Conservation (phyloP, 2,113 vertebrate genomes). For the Nothobranchius kuhntae region DNA sequence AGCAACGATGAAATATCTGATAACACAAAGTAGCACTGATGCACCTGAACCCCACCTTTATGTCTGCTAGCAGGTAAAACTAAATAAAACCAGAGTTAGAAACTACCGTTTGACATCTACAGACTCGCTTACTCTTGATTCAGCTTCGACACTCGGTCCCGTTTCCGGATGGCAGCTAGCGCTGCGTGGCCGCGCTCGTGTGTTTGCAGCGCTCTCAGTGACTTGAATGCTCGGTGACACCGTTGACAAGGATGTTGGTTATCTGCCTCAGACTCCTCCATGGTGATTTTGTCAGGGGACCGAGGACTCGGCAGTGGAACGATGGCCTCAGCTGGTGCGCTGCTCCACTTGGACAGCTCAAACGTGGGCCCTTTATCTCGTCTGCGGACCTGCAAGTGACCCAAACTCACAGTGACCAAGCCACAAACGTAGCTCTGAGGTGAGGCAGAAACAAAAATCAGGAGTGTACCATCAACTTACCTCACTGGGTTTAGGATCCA, state of each 20-base stretch:
- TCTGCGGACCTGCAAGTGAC: constrained; percentile 21
- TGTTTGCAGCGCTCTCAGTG: constrained; percentile 87
- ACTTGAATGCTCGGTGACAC: constrained; percentile 87
- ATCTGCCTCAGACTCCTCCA: background rate
- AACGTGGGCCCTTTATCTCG: constrained; percentile 8
- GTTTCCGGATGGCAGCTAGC: constrained; percentile 86
- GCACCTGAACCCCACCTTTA: too few species aligned
- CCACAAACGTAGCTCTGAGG: background rate
- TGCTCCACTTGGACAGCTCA: background rate
- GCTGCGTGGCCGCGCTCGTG: constrained; percentile 91
- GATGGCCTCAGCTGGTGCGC: background rate
- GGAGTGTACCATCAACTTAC: constrained; percentile 54
- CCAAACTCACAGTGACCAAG: background rate
- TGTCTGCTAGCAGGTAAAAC: too few species aligned
- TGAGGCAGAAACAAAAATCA: background rate
- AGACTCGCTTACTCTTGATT: constrained; percentile 85
- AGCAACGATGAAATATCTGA: background rate
- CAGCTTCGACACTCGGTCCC: constrained; percentile 81
- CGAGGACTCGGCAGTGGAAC: background rate
- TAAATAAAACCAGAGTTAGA: too few species aligned
- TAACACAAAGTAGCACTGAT: background rate
- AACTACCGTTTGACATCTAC: too few species aligned
- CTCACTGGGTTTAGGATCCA: constrained; percentile 70
- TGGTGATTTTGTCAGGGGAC: background rate
- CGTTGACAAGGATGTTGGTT: constrained; percentile 81